Evolutionary conservation across 2,113 vertebrate species (phyloP).

Genomic region (Danio rerio): GRCz12tu NC_133191.1:29283001-29283500

Average conservation of each 20-base stretch:
- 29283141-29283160: background rate
- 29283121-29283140: background rate
- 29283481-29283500: background rate
- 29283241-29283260: background rate
- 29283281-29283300: background rate
- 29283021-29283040: background rate
- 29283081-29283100: background rate
- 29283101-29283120: too few relatives aligned
- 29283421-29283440: constrained; percentile 4
- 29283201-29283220: background rate
- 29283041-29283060: background rate
- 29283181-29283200: too few relatives aligned
- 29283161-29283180: background rate
- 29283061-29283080: background rate
- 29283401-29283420: constrained; percentile 15
- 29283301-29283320: background rate
- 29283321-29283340: background rate
- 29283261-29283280: background rate
- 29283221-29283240: background rate
- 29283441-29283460: background rate
- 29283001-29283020: too few relatives aligned
- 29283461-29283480: background rate
- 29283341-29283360: constrained; percentile 23
- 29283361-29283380: constrained; percentile 22
- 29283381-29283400: constrained; percentile 28